Evolutionary conservation across 2,113 vertebrate genomes (phyloP).

Genomic region (Phocoena phocoena): DNA sequence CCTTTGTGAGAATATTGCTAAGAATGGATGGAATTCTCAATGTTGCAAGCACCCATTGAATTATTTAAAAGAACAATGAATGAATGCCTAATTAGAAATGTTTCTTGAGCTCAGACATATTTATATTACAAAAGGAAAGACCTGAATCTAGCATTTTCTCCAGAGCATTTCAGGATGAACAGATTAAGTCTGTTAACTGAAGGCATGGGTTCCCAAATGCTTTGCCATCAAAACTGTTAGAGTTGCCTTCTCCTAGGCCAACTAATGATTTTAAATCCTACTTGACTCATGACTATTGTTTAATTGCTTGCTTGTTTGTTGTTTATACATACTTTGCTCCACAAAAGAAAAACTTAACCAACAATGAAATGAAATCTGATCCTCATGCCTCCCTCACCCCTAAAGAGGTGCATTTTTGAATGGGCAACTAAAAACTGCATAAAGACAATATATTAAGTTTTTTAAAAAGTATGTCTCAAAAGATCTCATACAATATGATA

Average conservation of each 20-base stretch:
- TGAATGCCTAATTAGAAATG: constrained; percentile 68
- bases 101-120: constrained; percentile 65
- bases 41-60: constrained; percentile 58
- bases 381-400: not conserved
- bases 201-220: not conserved
- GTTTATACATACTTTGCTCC: not conserved
- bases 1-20: constrained; percentile 76
- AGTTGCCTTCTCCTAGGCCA: not conserved
- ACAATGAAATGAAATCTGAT: constrained; percentile 29
- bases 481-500: not conserved
- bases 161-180: not conserved
- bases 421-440: not conserved
- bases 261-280: not conserved
- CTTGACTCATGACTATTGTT: not conserved
- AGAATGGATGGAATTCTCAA: constrained; percentile 80
- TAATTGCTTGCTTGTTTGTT: not conserved
- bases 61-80: constrained; percentile 81
- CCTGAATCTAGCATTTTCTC: constrained; percentile 52
- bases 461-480: not conserved
- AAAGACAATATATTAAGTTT: not conserved
- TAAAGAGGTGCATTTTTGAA: not conserved
- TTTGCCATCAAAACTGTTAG: not conserved
- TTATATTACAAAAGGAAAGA: constrained; percentile 77
- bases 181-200: not conserved
- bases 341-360: not conserved